A percentile compares a stretch with the other conserved stretches of the same genome.
phyloP scores from a whole-genome alignment of 2,113 vertebrate species.

The Tenebrosternarchus preto region DNA sequence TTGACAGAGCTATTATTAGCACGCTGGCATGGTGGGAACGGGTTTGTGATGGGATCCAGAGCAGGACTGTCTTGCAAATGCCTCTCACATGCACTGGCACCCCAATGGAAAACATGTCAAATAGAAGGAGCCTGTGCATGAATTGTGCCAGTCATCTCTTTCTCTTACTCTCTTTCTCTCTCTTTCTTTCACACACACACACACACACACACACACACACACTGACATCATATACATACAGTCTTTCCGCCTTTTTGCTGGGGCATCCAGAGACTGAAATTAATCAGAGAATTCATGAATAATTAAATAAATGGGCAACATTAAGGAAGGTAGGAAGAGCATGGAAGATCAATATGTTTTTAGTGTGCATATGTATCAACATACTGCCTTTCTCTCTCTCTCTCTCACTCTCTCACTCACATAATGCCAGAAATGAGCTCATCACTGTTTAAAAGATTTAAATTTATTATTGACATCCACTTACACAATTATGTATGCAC shows the following conservation, averaged over 20 bases:
- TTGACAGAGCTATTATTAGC: slow-evolving; percentile 36
- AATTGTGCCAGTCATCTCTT: slow-evolving; percentile 8
- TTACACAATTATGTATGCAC: no score
- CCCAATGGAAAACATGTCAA: background rate
- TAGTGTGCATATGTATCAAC: no score
- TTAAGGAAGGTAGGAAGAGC: background rate
- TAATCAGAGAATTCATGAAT: background rate
- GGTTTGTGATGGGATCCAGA: slow-evolving; percentile 34
- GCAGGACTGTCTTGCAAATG: slow-evolving; percentile 26
- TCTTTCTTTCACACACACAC: slow-evolving; percentile 13
- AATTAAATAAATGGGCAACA: background rate
- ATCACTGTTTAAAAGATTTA: background rate
- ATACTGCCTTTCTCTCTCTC: no score
- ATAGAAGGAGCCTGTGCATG: background rate
- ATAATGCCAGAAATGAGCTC: background rate
- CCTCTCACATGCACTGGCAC: background rate
- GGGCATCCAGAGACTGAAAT: no score
- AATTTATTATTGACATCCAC: background rate
- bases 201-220: slow-evolving; percentile 5
- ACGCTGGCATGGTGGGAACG: slow-evolving; percentile 20
- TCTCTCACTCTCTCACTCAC: no score
- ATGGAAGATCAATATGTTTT: no score
- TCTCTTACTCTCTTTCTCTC: background rate
- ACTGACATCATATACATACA: background rate
- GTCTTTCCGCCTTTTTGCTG: no score